A percentile compares a stretch with the other conserved stretches of the same genome.
Evolutionary conservation across 2,797 vertebrate species (phyloP).

Genomic region (Erithacus rubecula): DNA sequence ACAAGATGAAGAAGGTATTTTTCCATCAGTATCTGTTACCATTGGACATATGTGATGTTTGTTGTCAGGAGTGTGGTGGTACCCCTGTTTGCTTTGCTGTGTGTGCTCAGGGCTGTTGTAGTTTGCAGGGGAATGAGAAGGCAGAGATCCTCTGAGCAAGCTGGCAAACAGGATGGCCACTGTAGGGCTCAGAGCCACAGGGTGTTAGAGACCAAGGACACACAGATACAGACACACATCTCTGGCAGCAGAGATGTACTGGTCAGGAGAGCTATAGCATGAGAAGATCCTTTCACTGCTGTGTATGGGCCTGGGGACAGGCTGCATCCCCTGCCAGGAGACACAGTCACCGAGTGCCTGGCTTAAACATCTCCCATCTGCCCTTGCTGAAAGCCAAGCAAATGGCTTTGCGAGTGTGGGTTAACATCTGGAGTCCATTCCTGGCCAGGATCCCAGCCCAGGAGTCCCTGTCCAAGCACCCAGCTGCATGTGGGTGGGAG

Average conservation of each 20-base stretch:
- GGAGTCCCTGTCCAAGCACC: neutral
- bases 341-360: neutral
- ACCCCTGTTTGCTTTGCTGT: neutral
- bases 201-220: neutral
- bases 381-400: neutral
- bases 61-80: slow-evolving; percentile 5
- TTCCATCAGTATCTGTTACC: slow-evolving; percentile 4
- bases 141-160: neutral
- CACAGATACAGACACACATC: neutral
- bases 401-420: neutral
- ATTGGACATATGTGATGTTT: neutral
- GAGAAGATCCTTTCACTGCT: neutral
- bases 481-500: neutral
- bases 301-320: neutral
- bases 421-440: neutral
- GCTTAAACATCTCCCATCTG: neutral
- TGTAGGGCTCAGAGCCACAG: neutral
- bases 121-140: neutral
- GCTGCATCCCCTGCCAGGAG: neutral
- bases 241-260: neutral
- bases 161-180: neutral
- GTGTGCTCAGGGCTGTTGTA: neutral
- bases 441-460: neutral
- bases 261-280: neutral
- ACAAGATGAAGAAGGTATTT: slow-evolving; percentile 39